Evolutionary conservation across 23 tunicate species (phyloP).

Genomic region (Halocynthia aurantium): DNA sequence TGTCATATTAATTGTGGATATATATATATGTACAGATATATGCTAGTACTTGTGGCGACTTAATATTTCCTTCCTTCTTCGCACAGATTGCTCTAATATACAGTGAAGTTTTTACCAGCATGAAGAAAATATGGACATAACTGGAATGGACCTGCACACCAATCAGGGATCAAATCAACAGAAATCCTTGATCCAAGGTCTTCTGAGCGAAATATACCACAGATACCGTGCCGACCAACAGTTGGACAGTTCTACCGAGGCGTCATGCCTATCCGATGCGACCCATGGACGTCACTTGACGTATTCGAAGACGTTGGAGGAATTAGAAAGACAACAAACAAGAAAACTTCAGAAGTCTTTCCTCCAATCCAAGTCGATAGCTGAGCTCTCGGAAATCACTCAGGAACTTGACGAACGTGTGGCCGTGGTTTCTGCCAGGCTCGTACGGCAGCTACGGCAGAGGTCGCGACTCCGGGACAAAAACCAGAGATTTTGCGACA

Average conservation of each 20-base stretch:
- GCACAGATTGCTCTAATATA: too few species aligned
- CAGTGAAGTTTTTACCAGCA: too few species aligned
- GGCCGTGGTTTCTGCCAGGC: slow-evolving; percentile 70
- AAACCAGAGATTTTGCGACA: slow-evolving; percentile 73
- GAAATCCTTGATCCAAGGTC: slow-evolving; percentile 50
- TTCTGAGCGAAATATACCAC: slow-evolving; percentile 88
- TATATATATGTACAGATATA: too few species aligned
- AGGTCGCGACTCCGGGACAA: slow-evolving; percentile 69
- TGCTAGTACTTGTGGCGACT: too few species aligned
- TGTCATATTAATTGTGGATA: too few species aligned
- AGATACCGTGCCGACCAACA: slow-evolving; percentile 54
- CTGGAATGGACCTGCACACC: too few species aligned
- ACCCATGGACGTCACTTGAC: slow-evolving; percentile 35
- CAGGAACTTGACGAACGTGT: slow-evolving; percentile 56
- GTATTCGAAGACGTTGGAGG: slow-evolving; percentile 18
- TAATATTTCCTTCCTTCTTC: too few species aligned
- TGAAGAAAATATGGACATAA: too few species aligned
- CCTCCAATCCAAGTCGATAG: slow-evolving; percentile 33
- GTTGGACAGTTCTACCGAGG: slow-evolving; percentile 86
- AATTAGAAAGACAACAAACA: slow-evolving; percentile 30
- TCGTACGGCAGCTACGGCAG: slow-evolving; percentile 82
- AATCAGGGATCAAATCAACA: slow-evolving; percentile 15
- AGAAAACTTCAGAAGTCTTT: slow-evolving; percentile 44
- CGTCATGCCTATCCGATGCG: slow-evolving; percentile 77
- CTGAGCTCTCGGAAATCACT: slow-evolving; percentile 36